These are phyloP conservation scores for Chrysogorgia sp. DNA, from an alignment of 92 coral and sea anemone genomes.

Conservation along the genomic window DNA sequence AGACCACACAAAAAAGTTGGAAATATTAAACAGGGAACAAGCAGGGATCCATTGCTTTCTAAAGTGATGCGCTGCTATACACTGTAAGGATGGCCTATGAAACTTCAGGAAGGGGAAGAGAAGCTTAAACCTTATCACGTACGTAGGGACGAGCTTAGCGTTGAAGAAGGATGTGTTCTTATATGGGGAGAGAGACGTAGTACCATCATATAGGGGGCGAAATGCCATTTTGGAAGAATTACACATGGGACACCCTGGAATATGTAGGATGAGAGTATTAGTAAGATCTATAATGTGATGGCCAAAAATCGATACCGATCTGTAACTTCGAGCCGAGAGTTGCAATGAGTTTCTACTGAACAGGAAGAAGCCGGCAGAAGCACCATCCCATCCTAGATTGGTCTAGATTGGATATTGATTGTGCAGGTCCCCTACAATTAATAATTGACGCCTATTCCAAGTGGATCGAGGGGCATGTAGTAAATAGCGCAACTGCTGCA, in stretches of 20 bases:
- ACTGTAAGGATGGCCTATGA: slow-evolving; percentile 25
- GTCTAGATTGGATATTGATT: slow-evolving; percentile 36
- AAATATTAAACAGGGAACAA: slow-evolving; percentile 20
- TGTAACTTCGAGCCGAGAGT: background rate
- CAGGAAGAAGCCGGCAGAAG: slow-evolving; percentile 22
- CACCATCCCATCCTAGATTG: slow-evolving; percentile 39
- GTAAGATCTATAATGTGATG: slow-evolving; percentile 34
- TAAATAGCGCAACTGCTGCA: slow-evolving; percentile 24
- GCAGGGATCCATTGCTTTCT: slow-evolving; percentile 29
- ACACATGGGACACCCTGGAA: slow-evolving; percentile 42
- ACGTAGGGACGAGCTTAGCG: slow-evolving; percentile 23
- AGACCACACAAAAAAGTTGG: background rate
- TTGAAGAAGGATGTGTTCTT: slow-evolving; percentile 24
- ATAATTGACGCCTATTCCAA: slow-evolving; percentile 43
- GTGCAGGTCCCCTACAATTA: slow-evolving; percentile 24
- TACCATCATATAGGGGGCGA: slow-evolving; percentile 27
- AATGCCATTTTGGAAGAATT: slow-evolving; percentile 35
- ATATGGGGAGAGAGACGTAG: slow-evolving; percentile 37
- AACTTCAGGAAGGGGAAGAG: background rate
- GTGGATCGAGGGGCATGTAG: slow-evolving; percentile 35
- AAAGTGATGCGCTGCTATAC: slow-evolving; percentile 7
- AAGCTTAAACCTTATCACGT: slow-evolving; percentile 23
- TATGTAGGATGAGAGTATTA: slow-evolving; percentile 44
- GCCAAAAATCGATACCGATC: slow-evolving; percentile 38
- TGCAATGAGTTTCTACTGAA: slow-evolving; percentile 1